Base-by-base conservation (phyloP, 2,888 invertebrate species). In the Monoplex corrugatus region DNA sequence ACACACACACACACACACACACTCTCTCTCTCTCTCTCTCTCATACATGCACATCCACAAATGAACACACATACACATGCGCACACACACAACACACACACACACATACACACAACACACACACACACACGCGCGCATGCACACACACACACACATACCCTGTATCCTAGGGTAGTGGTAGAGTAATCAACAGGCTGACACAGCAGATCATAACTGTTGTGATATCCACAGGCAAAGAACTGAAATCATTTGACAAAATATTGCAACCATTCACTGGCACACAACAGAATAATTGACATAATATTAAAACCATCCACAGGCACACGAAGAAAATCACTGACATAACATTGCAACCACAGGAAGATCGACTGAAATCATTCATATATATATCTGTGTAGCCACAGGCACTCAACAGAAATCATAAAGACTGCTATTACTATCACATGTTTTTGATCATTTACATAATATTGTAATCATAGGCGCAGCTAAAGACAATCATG, bases 121-220 rank as follows among this genome's bases (percentile, higher is more conserved):
- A 13, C 75, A 75, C 50, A 13, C 19, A 13, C 50, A 13, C 19
- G 8, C 10, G 8, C n/a, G 28, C 43, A 82, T 23, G 28, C 19
- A 80, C 43, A 40, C 28, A 10, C 6, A 28, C n/a, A 43, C 32
- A 38, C 19, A 87, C 87, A 38, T 91, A 93, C 93, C 72, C 93
- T 89, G 10, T 92, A 38, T 32, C 92, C 98, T 95, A 98, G 97
- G 0, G 98, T 97, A 94, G 98, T 97, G 93, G 97, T 97, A 85
- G 97, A 97, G 93, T 98, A 97, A 91, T 97, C 97, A 93, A 98
- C 98, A 0, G 98, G 98, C 95, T 98, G 98, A 86, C 94, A 94
- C 35, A 89, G 84, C n/a, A 92, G 90, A 87, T 92, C 93, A 87
- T 93, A 94, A 6, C 90, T 89, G 5, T 93, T 89, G 72, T 91